Percentiles rank a stretch among this genome's conserved stretches.
Conservation (phyloP, 2,797 vertebrate species). For the Passerculus sandwichensis region DNA sequence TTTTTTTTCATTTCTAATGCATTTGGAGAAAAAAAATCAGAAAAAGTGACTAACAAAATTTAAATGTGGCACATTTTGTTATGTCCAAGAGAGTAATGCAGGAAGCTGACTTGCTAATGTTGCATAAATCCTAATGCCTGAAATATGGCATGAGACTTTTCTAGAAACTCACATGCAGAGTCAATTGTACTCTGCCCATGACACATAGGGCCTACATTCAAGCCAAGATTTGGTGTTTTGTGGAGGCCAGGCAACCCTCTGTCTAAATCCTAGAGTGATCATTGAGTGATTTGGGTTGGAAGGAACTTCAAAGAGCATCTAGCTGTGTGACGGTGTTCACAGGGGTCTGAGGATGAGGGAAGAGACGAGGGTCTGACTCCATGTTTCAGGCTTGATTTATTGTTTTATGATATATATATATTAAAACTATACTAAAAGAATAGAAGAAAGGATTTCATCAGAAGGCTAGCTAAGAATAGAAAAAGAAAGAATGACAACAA, state of each 20-base stretch:
- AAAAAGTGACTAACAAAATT: neutral
- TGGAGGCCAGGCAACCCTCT: neutral
- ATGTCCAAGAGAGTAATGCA: neutral
- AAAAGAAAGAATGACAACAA: too few species aligned
- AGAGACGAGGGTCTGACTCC: too few species aligned
- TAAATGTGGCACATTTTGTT: neutral
- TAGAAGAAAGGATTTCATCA: too few species aligned
- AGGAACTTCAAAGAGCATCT: neutral
- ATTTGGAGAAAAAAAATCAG: neutral
- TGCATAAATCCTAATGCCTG: neutral
- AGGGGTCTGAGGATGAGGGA: too few species aligned
- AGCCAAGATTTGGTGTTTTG: neutral
- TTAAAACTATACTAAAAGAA: too few species aligned
- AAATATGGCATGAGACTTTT: neutral
- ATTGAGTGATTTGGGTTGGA: neutral
- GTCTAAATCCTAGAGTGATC: neutral
- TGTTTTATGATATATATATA: too few species aligned
- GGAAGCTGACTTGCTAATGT: neutral
- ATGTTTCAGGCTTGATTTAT: too few species aligned
- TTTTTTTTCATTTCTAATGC: neutral
- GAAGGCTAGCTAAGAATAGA: too few species aligned
- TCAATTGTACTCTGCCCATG: fast-evolving
- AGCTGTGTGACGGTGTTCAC: too few species aligned
- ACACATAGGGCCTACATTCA: neutral
- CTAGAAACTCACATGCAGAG: neutral